A percentile compares a stretch with the other conserved stretches of the same genome.
phyloP scores from a whole-genome alignment of 2,888 invertebrate species.

The Polyploca ridens region DNA sequence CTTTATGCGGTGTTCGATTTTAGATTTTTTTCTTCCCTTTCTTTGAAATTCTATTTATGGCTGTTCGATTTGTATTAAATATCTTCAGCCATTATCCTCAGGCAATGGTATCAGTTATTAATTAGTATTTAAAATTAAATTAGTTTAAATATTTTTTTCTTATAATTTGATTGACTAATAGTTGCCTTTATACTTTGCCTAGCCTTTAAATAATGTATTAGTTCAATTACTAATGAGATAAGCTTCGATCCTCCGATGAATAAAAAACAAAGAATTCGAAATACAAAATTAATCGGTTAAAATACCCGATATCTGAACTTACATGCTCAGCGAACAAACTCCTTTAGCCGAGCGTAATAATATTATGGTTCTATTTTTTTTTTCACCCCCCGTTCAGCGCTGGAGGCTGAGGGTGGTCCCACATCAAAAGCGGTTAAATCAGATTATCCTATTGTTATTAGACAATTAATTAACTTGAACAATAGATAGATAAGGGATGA shows the following conservation, averaged over 20 bases:
- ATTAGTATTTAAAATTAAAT: too few species aligned
- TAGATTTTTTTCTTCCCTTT: neutral
- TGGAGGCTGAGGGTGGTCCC: conserved; percentile 13
- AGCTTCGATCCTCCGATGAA: too few species aligned
- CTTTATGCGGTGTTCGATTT: conserved; percentile 32
- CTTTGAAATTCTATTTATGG: neutral
- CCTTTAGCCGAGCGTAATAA: neutral
- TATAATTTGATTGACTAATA: too few species aligned
- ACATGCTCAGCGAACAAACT: neutral
- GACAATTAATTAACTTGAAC: conserved; percentile 47
- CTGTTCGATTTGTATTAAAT: neutral
- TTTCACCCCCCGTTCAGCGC: conserved; percentile 8
- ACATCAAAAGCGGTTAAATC: conserved; percentile 28
- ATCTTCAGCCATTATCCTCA: neutral
- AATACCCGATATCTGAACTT: neutral
- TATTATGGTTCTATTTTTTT: conserved; percentile 2
- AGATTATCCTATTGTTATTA: conserved; percentile 39
- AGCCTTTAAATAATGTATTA: too few species aligned
- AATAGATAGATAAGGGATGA: conserved; percentile 20
- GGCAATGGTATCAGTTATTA: too few species aligned
- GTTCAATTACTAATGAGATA: too few species aligned
- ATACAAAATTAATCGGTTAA: neutral
- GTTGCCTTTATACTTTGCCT: too few species aligned
- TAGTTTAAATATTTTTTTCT: too few species aligned
- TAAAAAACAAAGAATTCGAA: too few species aligned